These are phyloP conservation scores for Wasmannia auropunctata DNA, from an alignment of 1,140 invertebrate species.

Conservation along the genomic window DNA sequence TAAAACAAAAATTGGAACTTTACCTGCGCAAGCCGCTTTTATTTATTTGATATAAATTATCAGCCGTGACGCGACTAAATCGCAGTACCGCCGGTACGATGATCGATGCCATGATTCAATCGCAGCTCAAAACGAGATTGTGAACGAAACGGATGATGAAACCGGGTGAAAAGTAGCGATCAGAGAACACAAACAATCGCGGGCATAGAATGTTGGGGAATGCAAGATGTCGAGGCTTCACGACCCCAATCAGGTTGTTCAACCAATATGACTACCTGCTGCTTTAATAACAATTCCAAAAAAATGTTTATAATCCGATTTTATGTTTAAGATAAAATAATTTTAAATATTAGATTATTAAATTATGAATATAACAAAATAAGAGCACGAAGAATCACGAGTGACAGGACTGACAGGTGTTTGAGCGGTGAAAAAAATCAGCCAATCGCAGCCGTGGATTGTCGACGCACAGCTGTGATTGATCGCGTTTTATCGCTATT, in stretches of 20 bases:
- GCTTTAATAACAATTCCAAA: background rate
- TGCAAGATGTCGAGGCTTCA: background rate
- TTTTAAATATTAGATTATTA: too few species aligned
- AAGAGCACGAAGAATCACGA: too few species aligned
- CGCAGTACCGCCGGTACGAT: constrained; percentile 73
- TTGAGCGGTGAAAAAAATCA: too few species aligned
- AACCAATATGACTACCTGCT: background rate
- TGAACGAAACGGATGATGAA: constrained; percentile 45
- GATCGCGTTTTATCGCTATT: too few species aligned
- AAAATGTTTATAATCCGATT: too few species aligned
- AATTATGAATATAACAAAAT: too few species aligned
- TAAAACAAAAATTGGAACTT: constrained; percentile 26
- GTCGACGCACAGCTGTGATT: too few species aligned
- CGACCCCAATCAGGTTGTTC: background rate
- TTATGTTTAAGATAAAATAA: too few species aligned
- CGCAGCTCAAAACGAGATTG: constrained; percentile 16
- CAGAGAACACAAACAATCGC: background rate
- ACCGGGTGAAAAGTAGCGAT: background rate
- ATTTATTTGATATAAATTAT: constrained; percentile 75
- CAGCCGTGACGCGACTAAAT: constrained; percentile 74
- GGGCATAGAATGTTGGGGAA: background rate
- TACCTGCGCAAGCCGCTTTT: constrained; percentile 74
- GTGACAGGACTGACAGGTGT: too few species aligned
- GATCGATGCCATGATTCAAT: constrained; percentile 75
- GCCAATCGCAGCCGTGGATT: too few species aligned